These are phyloP conservation scores for Delichon dasypus DNA, from an alignment of 2,797 vertebrate genomes.

Conservation along the genomic window DNA sequence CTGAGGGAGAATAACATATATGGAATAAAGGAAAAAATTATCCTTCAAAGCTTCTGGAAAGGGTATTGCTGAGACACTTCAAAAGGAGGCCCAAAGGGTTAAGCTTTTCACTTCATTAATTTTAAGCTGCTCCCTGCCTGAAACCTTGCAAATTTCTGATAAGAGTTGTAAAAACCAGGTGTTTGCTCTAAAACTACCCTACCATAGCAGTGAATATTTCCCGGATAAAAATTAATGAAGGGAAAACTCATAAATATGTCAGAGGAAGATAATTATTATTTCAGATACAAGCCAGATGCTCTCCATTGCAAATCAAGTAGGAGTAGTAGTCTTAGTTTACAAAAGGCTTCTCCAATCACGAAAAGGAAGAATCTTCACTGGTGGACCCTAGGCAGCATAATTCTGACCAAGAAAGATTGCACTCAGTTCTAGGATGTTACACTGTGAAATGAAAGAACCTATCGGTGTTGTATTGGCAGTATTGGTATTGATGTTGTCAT, in stretches of 20 bases:
- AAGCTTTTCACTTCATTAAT: conserved; percentile 58
- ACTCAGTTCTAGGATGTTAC: background rate
- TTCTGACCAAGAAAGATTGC: background rate
- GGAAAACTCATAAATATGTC: conserved; percentile 73
- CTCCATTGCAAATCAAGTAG: conserved; percentile 49
- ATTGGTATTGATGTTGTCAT: background rate
- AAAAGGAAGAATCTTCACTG: background rate
- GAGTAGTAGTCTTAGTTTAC: conserved; percentile 7
- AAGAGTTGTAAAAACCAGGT: conserved; percentile 75
- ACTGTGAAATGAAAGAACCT: background rate
- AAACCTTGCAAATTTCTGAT: conserved; percentile 65
- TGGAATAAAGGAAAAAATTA: conserved; percentile 19
- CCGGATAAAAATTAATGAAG: conserved; percentile 76
- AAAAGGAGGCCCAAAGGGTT: conserved; percentile 56
- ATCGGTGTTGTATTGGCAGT: background rate
- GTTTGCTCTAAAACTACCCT: conserved; percentile 74
- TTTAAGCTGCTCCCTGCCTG: conserved; percentile 59
- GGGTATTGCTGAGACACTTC: conserved; percentile 6
- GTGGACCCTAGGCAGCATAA: background rate
- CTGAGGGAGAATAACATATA: background rate
- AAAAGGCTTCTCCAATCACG: background rate
- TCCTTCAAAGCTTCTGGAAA: conserved; percentile 41
- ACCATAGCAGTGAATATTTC: conserved; percentile 66
- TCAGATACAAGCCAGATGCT: conserved; percentile 67
- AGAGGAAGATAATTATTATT: conserved; percentile 72